Conservation (phyloP, 2,113 vertebrate genomes). For the Aptenodytes patagonicus region DNA sequence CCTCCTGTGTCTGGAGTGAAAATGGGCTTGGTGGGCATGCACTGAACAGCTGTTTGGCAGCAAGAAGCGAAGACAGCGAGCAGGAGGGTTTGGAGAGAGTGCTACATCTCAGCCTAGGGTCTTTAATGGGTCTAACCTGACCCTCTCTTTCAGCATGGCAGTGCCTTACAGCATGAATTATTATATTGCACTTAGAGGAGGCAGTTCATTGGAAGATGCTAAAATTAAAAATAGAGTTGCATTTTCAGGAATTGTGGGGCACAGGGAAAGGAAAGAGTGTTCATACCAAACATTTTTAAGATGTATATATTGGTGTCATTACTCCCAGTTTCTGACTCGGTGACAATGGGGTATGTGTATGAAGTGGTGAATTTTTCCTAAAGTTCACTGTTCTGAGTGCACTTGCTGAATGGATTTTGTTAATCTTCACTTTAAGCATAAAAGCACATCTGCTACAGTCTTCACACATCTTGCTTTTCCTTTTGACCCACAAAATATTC, state of each 20-base stretch:
- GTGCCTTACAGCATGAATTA: neutral
- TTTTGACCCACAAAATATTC: neutral
- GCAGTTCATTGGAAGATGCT: neutral
- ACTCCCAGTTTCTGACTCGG: neutral
- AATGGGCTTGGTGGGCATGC: neutral
- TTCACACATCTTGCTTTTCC: neutral
- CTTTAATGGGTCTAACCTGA: neutral
- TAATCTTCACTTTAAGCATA: neutral
- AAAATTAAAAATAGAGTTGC: neutral
- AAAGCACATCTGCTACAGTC: neutral
- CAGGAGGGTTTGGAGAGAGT: neutral
- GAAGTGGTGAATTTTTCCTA: neutral
- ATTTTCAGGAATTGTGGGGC: neutral
- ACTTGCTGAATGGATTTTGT: neutral
- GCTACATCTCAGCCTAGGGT: neutral
- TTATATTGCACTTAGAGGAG: neutral
- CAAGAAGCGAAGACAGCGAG: accelerated
- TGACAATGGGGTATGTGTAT: neutral
- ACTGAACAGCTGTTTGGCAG: neutral
- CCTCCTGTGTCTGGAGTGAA: neutral
- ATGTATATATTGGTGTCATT: neutral
- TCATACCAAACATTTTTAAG: neutral
- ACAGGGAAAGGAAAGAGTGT: neutral
- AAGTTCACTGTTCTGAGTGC: neutral
- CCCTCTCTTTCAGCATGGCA: neutral